Conservation (phyloP, 2,888 invertebrate genomes). For the Pasiphila rectangulata region DNA sequence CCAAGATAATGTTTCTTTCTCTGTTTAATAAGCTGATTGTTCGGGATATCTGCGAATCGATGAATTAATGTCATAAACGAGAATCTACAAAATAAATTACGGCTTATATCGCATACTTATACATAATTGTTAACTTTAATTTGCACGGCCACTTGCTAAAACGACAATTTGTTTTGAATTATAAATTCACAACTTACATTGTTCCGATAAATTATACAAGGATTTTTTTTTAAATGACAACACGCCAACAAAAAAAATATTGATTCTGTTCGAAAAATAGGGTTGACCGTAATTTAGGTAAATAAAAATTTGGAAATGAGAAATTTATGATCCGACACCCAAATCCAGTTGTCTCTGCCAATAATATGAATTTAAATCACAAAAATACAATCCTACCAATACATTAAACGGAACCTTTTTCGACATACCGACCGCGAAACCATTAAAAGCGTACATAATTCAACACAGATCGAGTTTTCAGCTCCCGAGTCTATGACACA, state of each 20-base stretch:
- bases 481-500: conserved; percentile 73
- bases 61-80: conserved; percentile 24
- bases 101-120: neutral
- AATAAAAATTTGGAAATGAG: conserved; percentile 26
- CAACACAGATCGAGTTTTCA: conserved; percentile 69
- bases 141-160: neutral
- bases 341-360: conserved; percentile 38
- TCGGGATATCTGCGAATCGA: conserved; percentile 24
- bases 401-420: conserved; percentile 58
- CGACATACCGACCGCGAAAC: conserved; percentile 57
- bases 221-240: too few species aligned
- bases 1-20: conserved; percentile 61
- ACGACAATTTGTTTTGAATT: neutral
- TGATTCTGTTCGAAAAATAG: neutral
- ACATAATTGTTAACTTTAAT: too few species aligned
- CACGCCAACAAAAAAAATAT: too few species aligned
- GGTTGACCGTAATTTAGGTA: conserved; percentile 24
- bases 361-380: conserved; percentile 59
- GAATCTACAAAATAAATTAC: conserved; percentile 9
- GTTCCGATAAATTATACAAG: too few species aligned
- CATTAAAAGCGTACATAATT: conserved; percentile 73
- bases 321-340: conserved; percentile 32
- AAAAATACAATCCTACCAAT: conserved; percentile 57
- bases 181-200: neutral
- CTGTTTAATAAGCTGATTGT: conserved; percentile 57